Conservation (phyloP, 2,113 vertebrate species). For the Lagenorhynchus albirostris region DNA sequence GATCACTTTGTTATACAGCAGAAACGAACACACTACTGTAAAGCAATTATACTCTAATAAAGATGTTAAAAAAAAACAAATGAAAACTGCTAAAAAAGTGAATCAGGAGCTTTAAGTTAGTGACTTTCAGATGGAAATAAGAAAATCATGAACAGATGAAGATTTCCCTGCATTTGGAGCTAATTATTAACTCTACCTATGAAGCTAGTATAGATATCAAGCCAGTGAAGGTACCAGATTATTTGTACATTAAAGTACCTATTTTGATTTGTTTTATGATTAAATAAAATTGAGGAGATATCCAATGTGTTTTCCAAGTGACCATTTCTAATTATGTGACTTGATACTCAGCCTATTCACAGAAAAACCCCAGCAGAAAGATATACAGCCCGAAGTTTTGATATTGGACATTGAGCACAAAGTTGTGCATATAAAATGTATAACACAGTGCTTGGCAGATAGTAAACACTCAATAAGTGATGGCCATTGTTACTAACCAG, state of each 20-base stretch:
- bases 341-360: neutral
- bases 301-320: neutral
- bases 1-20: no score
- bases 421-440: neutral
- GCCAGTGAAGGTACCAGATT: neutral
- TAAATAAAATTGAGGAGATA: neutral
- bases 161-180: neutral
- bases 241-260: neutral
- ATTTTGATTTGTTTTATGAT: neutral
- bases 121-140: slow-evolving; percentile 1
- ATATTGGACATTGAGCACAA: neutral
- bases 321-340: neutral
- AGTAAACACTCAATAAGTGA: neutral
- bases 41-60: no score
- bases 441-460: neutral
- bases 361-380: neutral
- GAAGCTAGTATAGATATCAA: neutral
- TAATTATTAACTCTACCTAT: neutral
- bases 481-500: neutral
- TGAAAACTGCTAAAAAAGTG: neutral
- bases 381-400: neutral
- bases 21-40: no score
- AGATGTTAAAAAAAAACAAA: neutral
- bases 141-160: neutral
- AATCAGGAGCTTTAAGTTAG: neutral